Evolutionary conservation across 2,888 invertebrate genomes (phyloP), one percentile per base, ranked within the genome.

Genomic region (Lasioglossum figueresi): DNA sequence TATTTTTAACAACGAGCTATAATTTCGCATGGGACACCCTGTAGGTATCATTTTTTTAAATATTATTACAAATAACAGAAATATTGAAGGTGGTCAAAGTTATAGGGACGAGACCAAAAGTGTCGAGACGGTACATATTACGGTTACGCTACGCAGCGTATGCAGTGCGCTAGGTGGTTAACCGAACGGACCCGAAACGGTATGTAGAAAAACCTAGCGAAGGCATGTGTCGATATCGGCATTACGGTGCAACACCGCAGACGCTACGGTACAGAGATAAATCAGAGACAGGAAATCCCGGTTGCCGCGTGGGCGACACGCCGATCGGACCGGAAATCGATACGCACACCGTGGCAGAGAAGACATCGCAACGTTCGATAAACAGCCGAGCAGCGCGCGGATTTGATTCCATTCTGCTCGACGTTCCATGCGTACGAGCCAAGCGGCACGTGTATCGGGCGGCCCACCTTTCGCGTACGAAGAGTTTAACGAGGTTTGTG

Each of bases 351-450:
- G 52, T 88, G 84, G 80, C 88, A 79, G 73, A 76, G 73, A 73
- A 82, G 80, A 83, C 84, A 83, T 83, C 71, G 89, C 87, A 80
- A 88, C 88, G 87, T 88, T 82, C 85, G 52, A 89, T 88, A 52
- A 52, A 52, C 52, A 52, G 52, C 10, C 10, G 23, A 52, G 83
- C 85, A 73, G 82, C 78, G 86, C 72, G 73, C 77, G 73, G 83
- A 75, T 88, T 70, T 80, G 76, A 86, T 89, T 89, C 85, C 87
- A 71, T 76, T 68, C 66, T 74, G 80, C 78, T 85, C 79, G 82
- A 85, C 84, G 86, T 90, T 86, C 86, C 88, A 34, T 59, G 75
- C 73, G 73, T 84, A 83, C 75, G 74, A 83, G 78, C 72, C 79
- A 37, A 52, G 56, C 77, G 63, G 34, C 77, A 56, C 82, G 79